Percentiles rank a stretch among this genome's conserved stretches.
Evolutionary conservation across 2,113 vertebrate genomes (phyloP).

Genomic region (Sander lucioperca): DNA sequence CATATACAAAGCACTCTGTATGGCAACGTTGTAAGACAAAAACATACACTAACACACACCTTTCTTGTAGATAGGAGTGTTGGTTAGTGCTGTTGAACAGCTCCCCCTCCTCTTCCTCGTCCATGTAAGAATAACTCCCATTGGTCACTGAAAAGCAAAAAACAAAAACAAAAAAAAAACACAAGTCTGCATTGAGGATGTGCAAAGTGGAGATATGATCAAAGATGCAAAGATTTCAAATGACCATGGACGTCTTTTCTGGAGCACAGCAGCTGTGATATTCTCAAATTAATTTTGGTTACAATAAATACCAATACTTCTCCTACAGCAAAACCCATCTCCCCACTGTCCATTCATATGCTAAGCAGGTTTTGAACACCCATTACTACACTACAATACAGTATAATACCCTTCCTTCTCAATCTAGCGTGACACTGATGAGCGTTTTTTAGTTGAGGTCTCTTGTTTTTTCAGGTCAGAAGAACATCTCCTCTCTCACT

Average conservation of each 20-base stretch:
- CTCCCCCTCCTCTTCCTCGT: slow-evolving; percentile 77
- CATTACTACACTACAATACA: neutral
- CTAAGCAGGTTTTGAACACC: neutral
- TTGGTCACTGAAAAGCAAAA: slow-evolving; percentile 69
- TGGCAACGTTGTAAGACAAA: neutral
- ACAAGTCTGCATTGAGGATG: neutral
- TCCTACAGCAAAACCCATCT: neutral
- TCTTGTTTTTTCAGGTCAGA: neutral
- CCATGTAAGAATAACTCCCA: slow-evolving; percentile 75
- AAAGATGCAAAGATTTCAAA: neutral
- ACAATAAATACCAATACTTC: neutral
- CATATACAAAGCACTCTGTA: neutral
- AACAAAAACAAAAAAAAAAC: neutral
- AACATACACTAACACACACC: slow-evolving; percentile 44
- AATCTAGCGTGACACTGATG: neutral
- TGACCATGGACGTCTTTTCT: neutral
- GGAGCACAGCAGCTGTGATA: neutral
- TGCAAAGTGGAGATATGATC: neutral
- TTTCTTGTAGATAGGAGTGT: slow-evolving; percentile 62
- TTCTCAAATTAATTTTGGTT: neutral
- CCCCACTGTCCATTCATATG: neutral
- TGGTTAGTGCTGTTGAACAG: slow-evolving; percentile 77
- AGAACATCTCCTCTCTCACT: neutral
- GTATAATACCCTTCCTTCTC: neutral
- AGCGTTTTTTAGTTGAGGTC: neutral